Evolutionary conservation across 1,140 invertebrate species (phyloP), one percentile per base, ranked within the genome.

Genomic region (Bathynomus jamesi): DNA sequence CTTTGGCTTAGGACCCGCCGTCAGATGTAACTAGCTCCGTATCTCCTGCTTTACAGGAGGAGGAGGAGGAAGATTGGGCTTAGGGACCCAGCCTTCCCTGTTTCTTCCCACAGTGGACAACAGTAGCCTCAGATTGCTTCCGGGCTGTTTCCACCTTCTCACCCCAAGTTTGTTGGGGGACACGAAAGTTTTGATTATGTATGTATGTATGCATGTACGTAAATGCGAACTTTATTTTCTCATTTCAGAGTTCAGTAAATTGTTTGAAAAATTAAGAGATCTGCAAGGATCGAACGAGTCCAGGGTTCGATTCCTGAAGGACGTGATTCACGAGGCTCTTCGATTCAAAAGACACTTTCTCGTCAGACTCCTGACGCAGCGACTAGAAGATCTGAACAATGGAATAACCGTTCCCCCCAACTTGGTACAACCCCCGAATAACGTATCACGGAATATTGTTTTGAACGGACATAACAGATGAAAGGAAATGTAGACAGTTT

Each of bases 341-440:
- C 85, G 92, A 64, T 94, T 94, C 81, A 93, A 94, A 81, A 85
- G 91, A 64, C 87, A 88, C 78, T 85, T 86, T 76, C 84, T 94
- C 65, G 72, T 73, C 25, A 76, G 73, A 46, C 72, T 76, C 25
- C 69, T 76, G 11, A 61, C 69, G 3, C 68, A 76, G 46, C 73
- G 30, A 24, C 60, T 69, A 11, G 40, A 53, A 1, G 40, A 53
- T 17, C 21, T 53, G 21, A 21, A 11, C 11, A 53, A 53, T 5
- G 40, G 40, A 17, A 21, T 53, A 5, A 53, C 5, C 1, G 1
- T 53, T 53, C 5, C 40, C 21, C 13, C 11, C 40, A 53, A 21
- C 40, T 3, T 21, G 13, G 13, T 53, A 53, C 40, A 53, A 53
- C 13, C 40, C 2, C 21, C 21, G 5, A 53, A 53, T 5, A 53